Evolutionary conservation across 2,113 vertebrate genomes (phyloP).

Genomic region (Oncorhynchus kisutch): DNA sequence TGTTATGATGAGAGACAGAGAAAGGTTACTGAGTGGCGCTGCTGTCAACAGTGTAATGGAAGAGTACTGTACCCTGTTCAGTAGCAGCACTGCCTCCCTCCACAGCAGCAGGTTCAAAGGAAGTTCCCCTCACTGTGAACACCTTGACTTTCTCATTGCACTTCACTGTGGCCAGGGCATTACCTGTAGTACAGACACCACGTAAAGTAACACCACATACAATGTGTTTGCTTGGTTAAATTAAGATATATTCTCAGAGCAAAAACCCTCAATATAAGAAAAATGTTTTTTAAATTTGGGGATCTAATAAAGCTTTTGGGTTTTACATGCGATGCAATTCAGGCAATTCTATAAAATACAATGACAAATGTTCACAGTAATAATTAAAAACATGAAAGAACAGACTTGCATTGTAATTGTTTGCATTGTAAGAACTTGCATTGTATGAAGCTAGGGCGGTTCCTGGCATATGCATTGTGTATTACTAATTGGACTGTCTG

Average conservation of each 20-base stretch:
- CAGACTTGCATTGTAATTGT: constrained; percentile 16
- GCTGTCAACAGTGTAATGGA: too few relatives aligned
- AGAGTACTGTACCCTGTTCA: constrained; percentile 69
- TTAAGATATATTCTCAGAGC: not conserved
- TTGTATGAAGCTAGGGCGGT: constrained; percentile 30
- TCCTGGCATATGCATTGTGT: constrained; percentile 16
- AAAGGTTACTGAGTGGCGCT: too few relatives aligned
- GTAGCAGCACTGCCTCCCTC: constrained; percentile 75
- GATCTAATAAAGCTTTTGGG: not conserved
- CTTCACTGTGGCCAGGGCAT: constrained; percentile 83
- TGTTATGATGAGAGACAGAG: too few relatives aligned
- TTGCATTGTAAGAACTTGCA: constrained; percentile 39
- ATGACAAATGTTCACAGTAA: not conserved
- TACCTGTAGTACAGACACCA: constrained; percentile 64
- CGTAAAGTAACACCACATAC: not conserved
- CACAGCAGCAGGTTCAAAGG: constrained; percentile 76
- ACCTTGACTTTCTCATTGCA: constrained; percentile 82
- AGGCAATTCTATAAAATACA: not conserved
- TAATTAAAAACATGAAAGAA: not conserved
- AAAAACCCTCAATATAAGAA: not conserved
- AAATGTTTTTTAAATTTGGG: not conserved
- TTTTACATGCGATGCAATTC: not conserved
- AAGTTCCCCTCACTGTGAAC: constrained; percentile 80
- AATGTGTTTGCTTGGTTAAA: not conserved
- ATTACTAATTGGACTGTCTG: constrained; percentile 53